Conservation (phyloP, 2,113 vertebrate genomes). For the Mola mola region DNA sequence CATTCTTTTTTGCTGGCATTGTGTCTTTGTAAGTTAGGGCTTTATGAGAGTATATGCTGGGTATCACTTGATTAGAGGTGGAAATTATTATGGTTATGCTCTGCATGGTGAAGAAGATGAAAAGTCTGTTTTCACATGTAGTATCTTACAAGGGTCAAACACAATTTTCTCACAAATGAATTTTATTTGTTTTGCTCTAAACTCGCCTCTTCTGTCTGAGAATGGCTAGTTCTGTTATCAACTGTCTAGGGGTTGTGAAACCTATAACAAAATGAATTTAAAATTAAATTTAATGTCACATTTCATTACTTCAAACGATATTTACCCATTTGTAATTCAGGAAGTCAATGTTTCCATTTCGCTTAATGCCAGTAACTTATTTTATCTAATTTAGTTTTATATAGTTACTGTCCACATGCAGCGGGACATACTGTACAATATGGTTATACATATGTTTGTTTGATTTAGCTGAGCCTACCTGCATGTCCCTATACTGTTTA, state of each 20-base stretch:
- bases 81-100: conserved; percentile 12
- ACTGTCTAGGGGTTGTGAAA: conserved; percentile 9
- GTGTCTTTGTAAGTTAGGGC: conserved; percentile 16
- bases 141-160: background rate
- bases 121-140: background rate
- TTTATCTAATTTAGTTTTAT: conserved; percentile 37
- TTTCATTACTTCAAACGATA: conserved; percentile 38
- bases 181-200: background rate
- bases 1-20: conserved; percentile 27
- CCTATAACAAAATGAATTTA: conserved; percentile 25
- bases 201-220: background rate
- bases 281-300: conserved; percentile 48
- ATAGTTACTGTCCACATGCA: conserved; percentile 16
- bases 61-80: conserved; percentile 31
- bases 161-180: background rate
- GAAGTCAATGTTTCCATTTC: conserved; percentile 14
- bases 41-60: conserved; percentile 16
- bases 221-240: conserved; percentile 1
- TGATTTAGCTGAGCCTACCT: conserved; percentile 16
- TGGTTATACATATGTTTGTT: too few relatives aligned
- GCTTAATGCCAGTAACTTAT: conserved; percentile 4
- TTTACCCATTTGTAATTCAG: conserved; percentile 7
- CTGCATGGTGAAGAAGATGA: conserved; percentile 2
- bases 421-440: conserved; percentile 25
- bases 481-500: background rate